Percentiles rank a stretch among this genome's conserved stretches.
These are phyloP conservation scores for Rhabdomys dilectus DNA, from an alignment of 2,113 vertebrate species.

Conservation along the genomic window DNA sequence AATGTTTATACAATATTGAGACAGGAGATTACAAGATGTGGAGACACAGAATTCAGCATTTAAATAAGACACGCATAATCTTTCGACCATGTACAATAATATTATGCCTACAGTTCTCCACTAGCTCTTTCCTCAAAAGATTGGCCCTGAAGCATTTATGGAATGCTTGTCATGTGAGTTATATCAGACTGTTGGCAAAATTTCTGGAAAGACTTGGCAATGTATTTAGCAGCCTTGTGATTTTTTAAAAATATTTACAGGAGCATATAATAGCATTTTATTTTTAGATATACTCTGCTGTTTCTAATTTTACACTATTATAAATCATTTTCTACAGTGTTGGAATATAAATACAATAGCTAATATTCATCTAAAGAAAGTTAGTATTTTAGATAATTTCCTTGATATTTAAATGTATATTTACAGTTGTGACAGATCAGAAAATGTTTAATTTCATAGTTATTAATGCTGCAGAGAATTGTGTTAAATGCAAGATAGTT, in stretches of 20 bases:
- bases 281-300: neutral
- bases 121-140: neutral
- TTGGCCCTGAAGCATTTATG: too few relatives aligned
- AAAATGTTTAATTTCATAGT: neutral
- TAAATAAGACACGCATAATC: too few relatives aligned
- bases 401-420: slow-evolving; percentile 25
- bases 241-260: too few relatives aligned
- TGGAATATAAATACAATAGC: neutral
- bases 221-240: too few relatives aligned
- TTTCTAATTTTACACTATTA: neutral
- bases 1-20: too few relatives aligned
- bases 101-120: neutral
- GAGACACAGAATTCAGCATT: too few relatives aligned
- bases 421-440: neutral
- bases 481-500: neutral
- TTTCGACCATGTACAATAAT: fast-evolving
- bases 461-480: neutral
- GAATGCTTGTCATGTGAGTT: too few relatives aligned
- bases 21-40: too few relatives aligned
- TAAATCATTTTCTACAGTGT: neutral
- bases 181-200: too few relatives aligned
- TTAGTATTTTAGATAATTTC: neutral
- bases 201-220: too few relatives aligned
- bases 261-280: neutral
- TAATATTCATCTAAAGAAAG: neutral